phyloP scores from a whole-genome alignment of 2,797 vertebrate species.

The Sebastes diaconus region DNA sequence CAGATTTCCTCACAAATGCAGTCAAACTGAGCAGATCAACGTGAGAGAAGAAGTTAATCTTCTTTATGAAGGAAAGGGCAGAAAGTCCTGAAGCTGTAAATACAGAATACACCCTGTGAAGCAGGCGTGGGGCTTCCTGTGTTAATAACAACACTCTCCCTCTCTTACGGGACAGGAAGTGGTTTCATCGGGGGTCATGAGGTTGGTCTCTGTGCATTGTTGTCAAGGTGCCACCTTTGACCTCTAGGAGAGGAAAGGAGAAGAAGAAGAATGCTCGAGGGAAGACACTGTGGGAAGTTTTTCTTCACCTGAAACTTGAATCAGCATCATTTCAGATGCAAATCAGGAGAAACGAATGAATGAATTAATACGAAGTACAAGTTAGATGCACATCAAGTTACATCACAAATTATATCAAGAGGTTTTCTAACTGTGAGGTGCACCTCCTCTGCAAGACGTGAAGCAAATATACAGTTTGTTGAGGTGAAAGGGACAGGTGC shows the following conservation, averaged over 20 bases:
- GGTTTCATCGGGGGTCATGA: neutral
- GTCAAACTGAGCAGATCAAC: neutral
- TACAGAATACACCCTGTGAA: neutral
- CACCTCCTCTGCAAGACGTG: neutral
- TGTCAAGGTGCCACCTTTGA: constrained; percentile 6
- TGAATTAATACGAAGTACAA: neutral
- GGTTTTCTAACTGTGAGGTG: neutral
- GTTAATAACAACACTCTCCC: constrained; percentile 15
- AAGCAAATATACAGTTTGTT: neutral
- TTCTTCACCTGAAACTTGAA: neutral
- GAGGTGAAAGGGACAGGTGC: neutral
- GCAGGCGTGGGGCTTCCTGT: constrained; percentile 43
- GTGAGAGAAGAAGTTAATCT: neutral
- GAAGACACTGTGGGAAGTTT: neutral
- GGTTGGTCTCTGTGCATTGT: neutral
- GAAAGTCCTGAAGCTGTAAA: neutral
- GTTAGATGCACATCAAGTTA: neutral
- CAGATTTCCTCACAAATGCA: neutral
- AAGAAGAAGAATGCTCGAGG: neutral
- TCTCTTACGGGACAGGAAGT: constrained; percentile 21
- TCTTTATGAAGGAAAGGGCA: neutral
- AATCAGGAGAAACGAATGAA: rapidly evolving
- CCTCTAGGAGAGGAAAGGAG: neutral
- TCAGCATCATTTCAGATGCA: neutral
- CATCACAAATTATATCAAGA: neutral